Evolutionary conservation across 1,140 invertebrate genomes (phyloP).

Genomic region (Camponotus pennsylvanicus): DNA sequence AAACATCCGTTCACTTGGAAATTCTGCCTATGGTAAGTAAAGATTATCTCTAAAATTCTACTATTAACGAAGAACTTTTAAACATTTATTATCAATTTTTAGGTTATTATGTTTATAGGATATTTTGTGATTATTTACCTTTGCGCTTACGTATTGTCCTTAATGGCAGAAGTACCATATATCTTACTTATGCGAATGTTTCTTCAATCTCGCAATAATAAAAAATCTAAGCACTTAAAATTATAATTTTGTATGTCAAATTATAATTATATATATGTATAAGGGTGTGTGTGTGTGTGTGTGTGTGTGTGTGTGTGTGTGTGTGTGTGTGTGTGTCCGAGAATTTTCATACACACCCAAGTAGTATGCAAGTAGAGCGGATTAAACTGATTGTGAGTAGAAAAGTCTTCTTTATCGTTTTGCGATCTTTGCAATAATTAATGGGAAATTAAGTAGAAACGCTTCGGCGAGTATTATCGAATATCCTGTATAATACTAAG

Average conservation of each 20-base stretch:
- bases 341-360: no score
- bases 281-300: no score
- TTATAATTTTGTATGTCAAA: neutral
- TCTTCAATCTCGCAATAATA: neutral
- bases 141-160: neutral
- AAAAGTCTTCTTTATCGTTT: no score
- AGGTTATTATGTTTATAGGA: neutral
- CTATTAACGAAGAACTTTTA: neutral
- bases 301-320: no score
- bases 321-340: no score
- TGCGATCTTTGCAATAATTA: no score
- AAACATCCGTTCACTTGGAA: neutral
- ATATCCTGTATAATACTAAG: no score
- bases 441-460: no score
- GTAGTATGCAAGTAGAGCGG: no score
- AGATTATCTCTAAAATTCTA: neutral
- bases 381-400: no score
- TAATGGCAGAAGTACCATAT: slow-evolving; percentile 8
- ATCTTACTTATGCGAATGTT: neutral
- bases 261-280: no score
- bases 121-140: neutral
- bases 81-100: slow-evolving; percentile 8
- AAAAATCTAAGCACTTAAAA: neutral
- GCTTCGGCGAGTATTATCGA: no score
- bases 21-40: neutral